Evolutionary conservation across 2,888 invertebrate species (phyloP), one percentile per base, ranked within the genome.

Genomic region (Metopia argyrocephala): DNA sequence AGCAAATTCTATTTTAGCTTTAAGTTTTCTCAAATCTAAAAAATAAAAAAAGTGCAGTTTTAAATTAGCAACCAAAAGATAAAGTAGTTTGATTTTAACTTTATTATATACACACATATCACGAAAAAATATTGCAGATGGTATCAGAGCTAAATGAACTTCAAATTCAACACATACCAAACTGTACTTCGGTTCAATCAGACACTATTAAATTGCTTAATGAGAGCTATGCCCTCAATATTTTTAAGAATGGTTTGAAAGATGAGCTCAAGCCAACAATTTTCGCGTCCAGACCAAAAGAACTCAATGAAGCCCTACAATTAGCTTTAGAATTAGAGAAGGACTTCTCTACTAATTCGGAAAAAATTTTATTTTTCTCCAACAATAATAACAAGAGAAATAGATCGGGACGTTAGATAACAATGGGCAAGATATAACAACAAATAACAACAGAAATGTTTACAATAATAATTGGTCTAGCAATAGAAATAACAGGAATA

Each of bases 221-320:
- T 12, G 45, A 9, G 21, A 6, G 12, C 15, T 61, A 46, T 61
- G 45, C 61, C 2, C 45, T 45, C 1, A 61, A 61, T 45, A n/a
- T 61, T 12, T 61, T 61, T 23, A 21, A 61, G 20, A 61, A 61
- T 23, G 61, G 61, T 45, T 4, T 45, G 45, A 61, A 61, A 1
- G 61, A 23, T 45, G 61, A 45, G 9, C 61, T 61, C 3, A 45
- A 45, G n/a, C 45, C 61, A 23, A 61, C 61, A 20, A n/a, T 61
- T 9, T 61, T 61, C 21, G 45, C 61, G 2, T 61, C 61, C 5
- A 61, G 61, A 18, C 45, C 31, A n/a, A 54, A 54, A 27, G 25
- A 54, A 25, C 23, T 54, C 5, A n/a, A 54, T 54, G 54, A 54
- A 31, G 31, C 31, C 7, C 12, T 31, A 31, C 31, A 31, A 31